Base-by-base conservation (phyloP, 2,113 vertebrate genomes). In the Psittacara wagleri region DNA sequence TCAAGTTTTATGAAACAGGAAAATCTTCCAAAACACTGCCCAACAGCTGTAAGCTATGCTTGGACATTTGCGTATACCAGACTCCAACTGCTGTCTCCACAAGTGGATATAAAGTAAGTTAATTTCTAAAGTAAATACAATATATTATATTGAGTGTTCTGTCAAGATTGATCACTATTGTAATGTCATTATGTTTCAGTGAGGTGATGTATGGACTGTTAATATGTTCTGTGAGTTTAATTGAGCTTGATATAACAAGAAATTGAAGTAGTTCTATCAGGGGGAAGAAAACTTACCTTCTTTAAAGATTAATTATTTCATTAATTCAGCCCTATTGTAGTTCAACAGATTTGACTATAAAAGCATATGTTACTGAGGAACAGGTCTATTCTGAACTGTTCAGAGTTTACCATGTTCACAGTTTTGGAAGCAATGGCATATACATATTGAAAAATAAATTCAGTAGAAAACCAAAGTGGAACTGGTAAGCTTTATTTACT, bases 1-100 rank as follows among this genome's bases (percentile, higher is more conserved):
- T 99, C 99, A 91, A 99, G 99, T 98, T 99, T 99, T 97, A 98
- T 99, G 98, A 99, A 99, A 81, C 99, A 99, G 96, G 99, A 99
- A 97, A 97, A 99, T 95, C 98, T 99, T 88, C 99, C 99, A 88
- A 99, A 99, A 93, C 99, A 99, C 97, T 99, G 99, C 88, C 98
- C 99, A 52, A 99, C 99, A 22, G 99, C 99, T 44, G 97, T 99
- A 96, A 99, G 98, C 98, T 99, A 99, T 51, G 99, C 99, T 96
- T 99, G 99, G 99, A 98, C 99, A 43, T 99, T 99, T 95, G 99
- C 99, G 62, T 99, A 99, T 93, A 99, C 99, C 9, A 99, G 99
- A 77, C 98, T 99, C 91, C 99, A 99, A 81, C 97, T 99, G 33
- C 97, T 99, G 85, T 99, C 99, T 64, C 99, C 99, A 44, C 99